Conservation (phyloP, 2,888 invertebrate species). For the Chironomus tentans region DNA sequence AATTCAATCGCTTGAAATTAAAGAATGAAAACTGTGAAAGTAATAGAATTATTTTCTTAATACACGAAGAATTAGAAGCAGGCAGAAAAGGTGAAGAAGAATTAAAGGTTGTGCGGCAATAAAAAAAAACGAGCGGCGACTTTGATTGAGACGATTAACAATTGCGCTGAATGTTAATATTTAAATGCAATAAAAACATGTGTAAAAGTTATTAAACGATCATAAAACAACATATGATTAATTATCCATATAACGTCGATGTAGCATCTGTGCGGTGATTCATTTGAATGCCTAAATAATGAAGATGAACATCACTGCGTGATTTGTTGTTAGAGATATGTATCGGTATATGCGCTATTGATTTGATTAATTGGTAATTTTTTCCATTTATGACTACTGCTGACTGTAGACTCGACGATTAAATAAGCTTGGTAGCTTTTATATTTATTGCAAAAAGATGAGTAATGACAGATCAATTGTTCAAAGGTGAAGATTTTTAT, state of each 20-base stretch:
- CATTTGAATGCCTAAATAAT: background rate
- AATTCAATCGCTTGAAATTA: too few relatives aligned
- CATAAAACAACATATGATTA: constrained; percentile 25
- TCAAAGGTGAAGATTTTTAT: too few relatives aligned
- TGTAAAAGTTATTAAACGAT: constrained; percentile 25
- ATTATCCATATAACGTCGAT: background rate
- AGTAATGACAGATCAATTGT: too few relatives aligned
- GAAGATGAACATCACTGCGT: background rate
- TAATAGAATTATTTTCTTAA: too few relatives aligned
- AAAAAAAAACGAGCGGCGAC: constrained; percentile 13
- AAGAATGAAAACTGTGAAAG: too few relatives aligned
- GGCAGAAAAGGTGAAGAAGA: constrained; percentile 4
- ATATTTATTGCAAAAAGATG: too few relatives aligned
- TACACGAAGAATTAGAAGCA: background rate
- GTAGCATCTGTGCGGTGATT: background rate
- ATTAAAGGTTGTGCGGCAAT: background rate
- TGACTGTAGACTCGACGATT: too few relatives aligned
- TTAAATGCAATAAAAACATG: constrained; percentile 25
- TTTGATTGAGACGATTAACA: constrained; percentile 26
- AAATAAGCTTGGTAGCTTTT: too few relatives aligned
- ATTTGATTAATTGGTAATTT: background rate
- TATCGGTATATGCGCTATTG: background rate
- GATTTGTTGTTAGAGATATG: too few relatives aligned
- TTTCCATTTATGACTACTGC: background rate
- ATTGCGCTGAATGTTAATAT: constrained; percentile 25